Evolutionary conservation across 2,113 vertebrate species (phyloP).

Genomic region (Morone chrysops): DNA sequence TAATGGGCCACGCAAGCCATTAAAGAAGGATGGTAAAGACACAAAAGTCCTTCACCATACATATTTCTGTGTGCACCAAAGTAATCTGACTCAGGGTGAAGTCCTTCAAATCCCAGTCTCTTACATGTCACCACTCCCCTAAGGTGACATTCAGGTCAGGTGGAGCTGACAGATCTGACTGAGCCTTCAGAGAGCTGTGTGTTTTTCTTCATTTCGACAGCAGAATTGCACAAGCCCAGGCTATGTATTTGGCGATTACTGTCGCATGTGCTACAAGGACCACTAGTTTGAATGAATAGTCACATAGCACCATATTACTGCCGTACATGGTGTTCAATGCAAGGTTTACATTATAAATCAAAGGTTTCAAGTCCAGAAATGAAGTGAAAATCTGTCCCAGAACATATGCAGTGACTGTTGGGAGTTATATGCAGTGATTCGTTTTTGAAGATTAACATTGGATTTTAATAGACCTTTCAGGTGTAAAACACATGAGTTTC

Average conservation of each 20-base stretch:
- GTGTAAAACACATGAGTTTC: not conserved
- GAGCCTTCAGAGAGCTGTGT: conserved; percentile 2
- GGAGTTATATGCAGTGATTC: not conserved
- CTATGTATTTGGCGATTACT: conserved; percentile 39
- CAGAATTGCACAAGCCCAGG: not conserved
- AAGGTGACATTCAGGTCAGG: conserved; percentile 39
- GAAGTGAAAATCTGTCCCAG: not conserved
- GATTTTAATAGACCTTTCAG: not conserved
- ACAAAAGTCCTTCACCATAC: not conserved
- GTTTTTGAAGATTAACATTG: not conserved
- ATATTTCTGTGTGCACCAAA: not conserved
- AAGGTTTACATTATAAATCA: not conserved
- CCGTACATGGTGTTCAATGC: not conserved
- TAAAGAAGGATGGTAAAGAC: conserved; percentile 4
- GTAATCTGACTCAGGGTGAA: not conserved
- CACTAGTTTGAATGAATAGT: not conserved
- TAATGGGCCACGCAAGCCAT: conserved; percentile 12
- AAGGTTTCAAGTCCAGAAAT: not conserved
- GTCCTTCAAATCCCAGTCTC: not conserved
- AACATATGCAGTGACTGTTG: not conserved
- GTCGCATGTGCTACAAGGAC: conserved; percentile 19
- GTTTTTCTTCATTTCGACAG: not conserved
- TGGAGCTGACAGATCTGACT: conserved; percentile 7
- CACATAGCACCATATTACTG: not conserved
- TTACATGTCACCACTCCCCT: not conserved